Base-by-base conservation (phyloP, 2,113 vertebrate species). In the Heloderma charlesbogerti region DNA sequence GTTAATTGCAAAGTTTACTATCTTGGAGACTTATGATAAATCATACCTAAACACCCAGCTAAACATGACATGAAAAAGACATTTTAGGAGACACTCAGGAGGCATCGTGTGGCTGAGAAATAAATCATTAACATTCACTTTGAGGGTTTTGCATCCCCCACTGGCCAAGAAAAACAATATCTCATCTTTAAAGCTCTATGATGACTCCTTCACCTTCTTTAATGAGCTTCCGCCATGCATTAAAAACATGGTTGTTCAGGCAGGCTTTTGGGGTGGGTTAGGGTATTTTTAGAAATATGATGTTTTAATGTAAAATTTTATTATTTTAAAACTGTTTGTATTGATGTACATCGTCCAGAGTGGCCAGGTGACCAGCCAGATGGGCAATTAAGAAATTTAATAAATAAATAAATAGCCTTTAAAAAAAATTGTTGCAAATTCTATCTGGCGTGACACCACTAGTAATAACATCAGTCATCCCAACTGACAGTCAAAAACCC, bases 1-100 rank as follows among this genome's bases (percentile, higher is more conserved):
- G 94, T 95, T 95, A 96, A 95, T 96, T 96, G 91, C 86, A 91
- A 87, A 91, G 78, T 40, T 93, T 78, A 81, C 90, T 89, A 10
- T 67, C 31, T 71, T 89, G 48, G 15, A 91, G 37, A 90, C 71
- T 86, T 81, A 31, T 57, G 94, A 25, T 37, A 90, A 90, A 90
- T 13, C 3, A 60, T 83, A 84, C 20, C 37, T 67, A 37, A 89
- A 92, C 66, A 89, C 89, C 60, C 71, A 92, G 63, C 43, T 45
- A 94, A 92, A 88, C 91, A 81, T 3, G 27, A 75, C 22, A 67
- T 71, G 81, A 92, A 92, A 91, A 51, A 85, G 87, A 85, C 1
- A 37, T 89, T 95, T 88, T 78, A 90, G 80, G 4, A 25, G 29
- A 90, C 74, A 94, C 92, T 92, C 85, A 34, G 67, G 29, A 87